Evolutionary conservation across 1,140 invertebrate genomes (phyloP).

Genomic region (Rhagoletis zephyria): DNA sequence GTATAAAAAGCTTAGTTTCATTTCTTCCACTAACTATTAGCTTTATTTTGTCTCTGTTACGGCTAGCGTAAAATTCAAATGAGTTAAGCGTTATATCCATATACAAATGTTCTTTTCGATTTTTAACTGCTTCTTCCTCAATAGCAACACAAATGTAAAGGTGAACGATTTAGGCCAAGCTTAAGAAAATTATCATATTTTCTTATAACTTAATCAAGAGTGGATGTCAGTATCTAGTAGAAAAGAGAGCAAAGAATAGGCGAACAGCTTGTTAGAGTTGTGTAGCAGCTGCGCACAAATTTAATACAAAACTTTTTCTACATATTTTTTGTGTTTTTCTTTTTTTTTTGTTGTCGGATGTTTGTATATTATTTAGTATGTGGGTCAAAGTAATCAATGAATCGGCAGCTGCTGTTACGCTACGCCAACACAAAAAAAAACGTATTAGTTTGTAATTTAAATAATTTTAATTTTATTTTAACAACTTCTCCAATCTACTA

Average conservation of each 20-base stretch:
- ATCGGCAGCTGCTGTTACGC: constrained; percentile 36
- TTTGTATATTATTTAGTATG: neutral
- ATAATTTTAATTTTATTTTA: constrained; percentile 43
- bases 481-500: neutral
- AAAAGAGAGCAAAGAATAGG: constrained; percentile 40
- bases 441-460: neutral
- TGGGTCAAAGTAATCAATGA: constrained; percentile 43
- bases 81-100: neutral
- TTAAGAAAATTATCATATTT: neutral
- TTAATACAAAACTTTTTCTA: neutral
- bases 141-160: no score
- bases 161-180: neutral
- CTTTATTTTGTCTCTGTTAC: neutral
- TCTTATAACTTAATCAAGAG: neutral
- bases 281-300: neutral
- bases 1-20: neutral
- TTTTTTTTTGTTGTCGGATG: neutral
- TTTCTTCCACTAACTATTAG: neutral
- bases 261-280: constrained; percentile 12
- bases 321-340: neutral
- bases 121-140: neutral
- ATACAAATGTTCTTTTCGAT: constrained; percentile 7
- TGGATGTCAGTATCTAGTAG: neutral
- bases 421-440: neutral
- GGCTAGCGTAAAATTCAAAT: neutral